Evolutionary conservation across 2,113 vertebrate genomes (phyloP).

Genomic region (Oryctolagus cuniculus): mOryCun1.1 NC_091439.1:21930501-21931000

Average conservation of each 20-base stretch:
- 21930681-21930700: background rate
- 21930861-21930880: background rate
- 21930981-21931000: background rate
- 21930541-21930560: background rate
- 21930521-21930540: background rate
- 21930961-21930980: background rate
- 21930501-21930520: background rate
- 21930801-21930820: background rate
- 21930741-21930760: background rate
- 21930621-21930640: background rate
- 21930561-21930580: background rate
- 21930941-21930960: background rate
- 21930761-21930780: background rate
- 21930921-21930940: background rate
- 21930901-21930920: background rate
- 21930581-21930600: background rate
- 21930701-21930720: background rate
- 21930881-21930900: background rate
- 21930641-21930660: background rate
- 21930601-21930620: background rate
- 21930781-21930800: background rate
- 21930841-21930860: background rate
- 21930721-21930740: background rate
- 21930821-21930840: background rate
- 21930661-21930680: background rate